A percentile compares a stretch with the other conserved stretches of the same genome.
Evolutionary conservation across 2,888 invertebrate species (phyloP).

Genomic region (Desoria tigrina): DNA sequence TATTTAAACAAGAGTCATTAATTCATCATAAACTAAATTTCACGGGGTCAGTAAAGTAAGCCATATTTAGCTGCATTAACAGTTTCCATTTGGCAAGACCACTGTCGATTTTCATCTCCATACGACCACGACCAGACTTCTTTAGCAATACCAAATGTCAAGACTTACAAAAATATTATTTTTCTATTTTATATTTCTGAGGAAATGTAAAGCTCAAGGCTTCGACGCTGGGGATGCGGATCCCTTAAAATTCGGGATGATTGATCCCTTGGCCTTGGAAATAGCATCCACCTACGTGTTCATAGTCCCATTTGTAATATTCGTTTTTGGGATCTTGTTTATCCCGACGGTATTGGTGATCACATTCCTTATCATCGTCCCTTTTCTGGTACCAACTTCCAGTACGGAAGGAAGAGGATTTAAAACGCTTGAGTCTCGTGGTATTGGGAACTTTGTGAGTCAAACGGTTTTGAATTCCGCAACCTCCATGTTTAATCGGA

Average conservation of each 20-base stretch:
- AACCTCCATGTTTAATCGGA: background rate
- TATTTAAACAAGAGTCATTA: too few species aligned
- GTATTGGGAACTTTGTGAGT: background rate
- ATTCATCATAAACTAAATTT: too few species aligned
- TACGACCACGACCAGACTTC: too few species aligned
- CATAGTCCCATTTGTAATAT: constrained; percentile 40
- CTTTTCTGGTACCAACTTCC: constrained; percentile 28
- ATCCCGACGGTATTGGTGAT: constrained; percentile 43
- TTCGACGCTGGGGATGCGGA: constrained; percentile 33
- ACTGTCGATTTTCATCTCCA: too few species aligned
- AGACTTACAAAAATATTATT: background rate
- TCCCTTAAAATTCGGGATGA: constrained; percentile 39
- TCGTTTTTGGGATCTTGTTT: constrained; percentile 36
- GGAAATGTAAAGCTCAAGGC: constrained; percentile 16
- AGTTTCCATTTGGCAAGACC: too few species aligned
- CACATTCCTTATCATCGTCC: constrained; percentile 36
- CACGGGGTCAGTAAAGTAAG: too few species aligned
- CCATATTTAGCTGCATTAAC: too few species aligned
- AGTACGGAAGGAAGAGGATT: constrained; percentile 17
- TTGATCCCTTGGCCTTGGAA: constrained; percentile 38
- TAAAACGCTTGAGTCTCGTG: background rate
- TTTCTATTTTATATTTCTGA: background rate
- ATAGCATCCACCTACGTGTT: constrained; percentile 38
- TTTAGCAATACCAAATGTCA: background rate
- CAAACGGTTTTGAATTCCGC: background rate